Evolutionary conservation across 1,140 invertebrate species (phyloP).

Genomic region (Trichomalopsis sarcophagae): DNA sequence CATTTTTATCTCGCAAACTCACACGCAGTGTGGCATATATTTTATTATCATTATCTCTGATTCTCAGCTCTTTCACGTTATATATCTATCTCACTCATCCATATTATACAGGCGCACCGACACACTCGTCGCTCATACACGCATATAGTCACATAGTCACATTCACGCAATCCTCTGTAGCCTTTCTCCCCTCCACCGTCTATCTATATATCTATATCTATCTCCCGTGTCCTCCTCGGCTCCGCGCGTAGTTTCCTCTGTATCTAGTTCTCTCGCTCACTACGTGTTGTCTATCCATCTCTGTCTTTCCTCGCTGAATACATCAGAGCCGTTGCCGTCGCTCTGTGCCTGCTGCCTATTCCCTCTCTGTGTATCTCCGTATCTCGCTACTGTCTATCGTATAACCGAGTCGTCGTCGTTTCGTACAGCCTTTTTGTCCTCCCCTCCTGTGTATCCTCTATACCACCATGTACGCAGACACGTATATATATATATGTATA

Average conservation of each 20-base stretch:
- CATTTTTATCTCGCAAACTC: slow-evolving; percentile 32
- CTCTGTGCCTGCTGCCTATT: no score
- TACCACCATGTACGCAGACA: neutral
- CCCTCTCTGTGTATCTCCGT: neutral
- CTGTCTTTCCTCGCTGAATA: slow-evolving; percentile 31
- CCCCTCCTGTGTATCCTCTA: no score
- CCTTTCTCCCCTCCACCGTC: neutral
- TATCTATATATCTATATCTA: slow-evolving; percentile 10
- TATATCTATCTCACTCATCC: neutral
- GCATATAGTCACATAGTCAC: neutral
- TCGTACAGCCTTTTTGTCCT: neutral
- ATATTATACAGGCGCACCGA: neutral
- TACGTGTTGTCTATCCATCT: neutral
- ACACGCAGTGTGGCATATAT: slow-evolving; percentile 13
- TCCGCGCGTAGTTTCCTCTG: neutral
- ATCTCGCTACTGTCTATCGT: slow-evolving; percentile 15
- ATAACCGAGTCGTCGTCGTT: neutral
- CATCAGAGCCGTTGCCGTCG: neutral
- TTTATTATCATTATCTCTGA: slow-evolving; percentile 43
- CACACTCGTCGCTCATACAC: neutral
- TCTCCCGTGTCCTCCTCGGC: neutral
- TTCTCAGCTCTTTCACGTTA: slow-evolving; percentile 6
- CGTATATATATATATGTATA: neutral
- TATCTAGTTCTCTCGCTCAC: slow-evolving; percentile 22
- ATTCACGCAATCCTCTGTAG: neutral